Conservation (phyloP, 2,113 vertebrate genomes). For the Megaceryle maxima region DNA sequence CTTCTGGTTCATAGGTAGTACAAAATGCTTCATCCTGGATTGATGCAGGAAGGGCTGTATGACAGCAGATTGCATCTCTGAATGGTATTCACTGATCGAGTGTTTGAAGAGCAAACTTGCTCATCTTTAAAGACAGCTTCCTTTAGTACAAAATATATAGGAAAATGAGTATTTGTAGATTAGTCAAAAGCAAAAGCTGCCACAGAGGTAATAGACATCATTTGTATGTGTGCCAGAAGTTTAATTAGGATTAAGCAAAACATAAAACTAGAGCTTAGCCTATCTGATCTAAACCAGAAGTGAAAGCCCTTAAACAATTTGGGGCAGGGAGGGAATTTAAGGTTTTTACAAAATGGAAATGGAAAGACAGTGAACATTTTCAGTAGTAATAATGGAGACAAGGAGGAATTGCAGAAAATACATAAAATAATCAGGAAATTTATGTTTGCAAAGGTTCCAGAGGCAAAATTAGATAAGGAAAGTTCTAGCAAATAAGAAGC, state of each 20-base stretch:
- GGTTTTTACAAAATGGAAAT: background rate
- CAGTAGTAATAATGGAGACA: background rate
- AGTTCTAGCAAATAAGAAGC: background rate
- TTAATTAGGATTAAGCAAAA: constrained; percentile 25
- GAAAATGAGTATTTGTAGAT: background rate
- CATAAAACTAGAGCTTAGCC: background rate
- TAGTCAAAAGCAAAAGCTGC: background rate
- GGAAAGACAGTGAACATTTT: background rate
- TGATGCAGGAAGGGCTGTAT: background rate
- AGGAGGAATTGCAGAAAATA: background rate
- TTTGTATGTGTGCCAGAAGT: background rate
- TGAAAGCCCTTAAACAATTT: background rate
- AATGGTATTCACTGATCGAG: background rate
- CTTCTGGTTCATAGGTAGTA: background rate
- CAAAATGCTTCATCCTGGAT: background rate
- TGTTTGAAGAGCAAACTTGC: constrained; percentile 4
- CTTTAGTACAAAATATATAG: background rate
- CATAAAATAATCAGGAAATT: background rate
- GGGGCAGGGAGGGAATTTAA: background rate
- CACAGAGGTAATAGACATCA: background rate
- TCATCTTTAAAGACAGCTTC: constrained; percentile 6
- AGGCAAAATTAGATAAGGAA: background rate
- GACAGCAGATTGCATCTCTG: background rate
- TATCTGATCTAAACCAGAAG: background rate
- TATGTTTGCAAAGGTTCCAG: background rate